These are phyloP conservation scores for Platerodrilus igneus DNA, from an alignment of 2,888 invertebrate genomes.

Conservation along the genomic window DNA sequence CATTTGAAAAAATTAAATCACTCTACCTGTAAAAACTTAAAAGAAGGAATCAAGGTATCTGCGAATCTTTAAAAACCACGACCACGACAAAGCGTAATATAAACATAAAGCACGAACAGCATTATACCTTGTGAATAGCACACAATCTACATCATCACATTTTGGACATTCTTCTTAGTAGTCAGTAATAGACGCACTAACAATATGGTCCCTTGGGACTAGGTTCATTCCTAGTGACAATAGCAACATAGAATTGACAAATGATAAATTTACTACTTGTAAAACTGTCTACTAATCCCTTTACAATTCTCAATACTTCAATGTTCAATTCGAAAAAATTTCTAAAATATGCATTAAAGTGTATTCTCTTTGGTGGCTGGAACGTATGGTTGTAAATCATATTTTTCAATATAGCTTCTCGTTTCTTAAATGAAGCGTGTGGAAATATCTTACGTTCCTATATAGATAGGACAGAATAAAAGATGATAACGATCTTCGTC, in stretches of 20 bases:
- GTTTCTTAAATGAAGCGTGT: constrained; percentile 16
- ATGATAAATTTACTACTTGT: constrained; percentile 31
- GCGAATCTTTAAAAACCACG: too few relatives aligned
- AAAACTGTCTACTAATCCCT: constrained; percentile 33
- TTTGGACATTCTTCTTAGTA: not conserved
- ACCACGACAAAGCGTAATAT: too few relatives aligned
- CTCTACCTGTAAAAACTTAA: too few relatives aligned
- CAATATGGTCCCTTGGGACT: constrained; percentile 21
- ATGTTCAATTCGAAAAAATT: constrained; percentile 30
- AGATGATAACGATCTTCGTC: too few relatives aligned
- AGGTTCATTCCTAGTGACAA: constrained; percentile 18
- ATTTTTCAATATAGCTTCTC: constrained; percentile 30
- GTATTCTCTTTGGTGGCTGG: constrained; percentile 23
- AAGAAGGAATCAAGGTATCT: too few relatives aligned
- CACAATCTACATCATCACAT: not conserved
- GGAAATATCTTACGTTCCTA: constrained; percentile 14
- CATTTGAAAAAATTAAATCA: too few relatives aligned
- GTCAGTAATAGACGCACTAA: constrained; percentile 13
- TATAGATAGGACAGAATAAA: constrained; percentile 3
- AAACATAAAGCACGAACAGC: too few relatives aligned
- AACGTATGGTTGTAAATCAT: constrained; percentile 33
- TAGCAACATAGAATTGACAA: constrained; percentile 23
- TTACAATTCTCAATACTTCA: constrained; percentile 24
- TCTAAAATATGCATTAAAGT: constrained; percentile 32
- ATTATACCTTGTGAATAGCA: not conserved